Evolutionary conservation across 1,140 invertebrate genomes (phyloP).

Genomic region (Akabosia matsudoensis): DNA sequence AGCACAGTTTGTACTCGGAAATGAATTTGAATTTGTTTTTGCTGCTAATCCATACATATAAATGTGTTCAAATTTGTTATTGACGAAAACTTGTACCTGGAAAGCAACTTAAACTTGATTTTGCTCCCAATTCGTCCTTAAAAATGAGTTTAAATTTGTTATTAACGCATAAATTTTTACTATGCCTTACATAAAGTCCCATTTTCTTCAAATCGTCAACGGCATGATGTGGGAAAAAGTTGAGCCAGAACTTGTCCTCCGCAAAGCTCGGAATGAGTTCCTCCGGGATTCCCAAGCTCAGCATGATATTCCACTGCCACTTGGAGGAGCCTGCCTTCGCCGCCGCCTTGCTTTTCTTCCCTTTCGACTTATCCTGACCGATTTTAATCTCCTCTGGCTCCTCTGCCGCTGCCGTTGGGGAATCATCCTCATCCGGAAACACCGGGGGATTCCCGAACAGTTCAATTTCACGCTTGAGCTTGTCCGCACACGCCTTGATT

Average conservation of each 20-base stretch:
- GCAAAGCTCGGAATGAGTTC: constrained; percentile 92
- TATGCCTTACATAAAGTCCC: constrained; percentile 78
- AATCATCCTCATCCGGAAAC: constrained; percentile 68
- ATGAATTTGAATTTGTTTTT: no score
- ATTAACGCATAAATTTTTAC: constrained; percentile 25
- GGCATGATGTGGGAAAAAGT: constrained; percentile 91
- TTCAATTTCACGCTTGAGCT: constrained; percentile 90
- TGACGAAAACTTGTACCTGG: no score
- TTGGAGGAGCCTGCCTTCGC: constrained; percentile 86
- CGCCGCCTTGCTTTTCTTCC: constrained; percentile 97
- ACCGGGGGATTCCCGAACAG: constrained; percentile 87
- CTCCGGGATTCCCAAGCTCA: constrained; percentile 80
- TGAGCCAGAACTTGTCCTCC: constrained; percentile 85
- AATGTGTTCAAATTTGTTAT: no score
- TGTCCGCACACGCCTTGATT: constrained; percentile 96
- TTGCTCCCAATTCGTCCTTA: neutral
- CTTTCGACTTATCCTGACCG: constrained; percentile 90
- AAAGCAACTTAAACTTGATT: neutral
- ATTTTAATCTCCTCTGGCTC: constrained; percentile 61
- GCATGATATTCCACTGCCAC: constrained; percentile 99
- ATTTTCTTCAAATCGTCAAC: constrained; percentile 81
- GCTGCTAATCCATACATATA: no score
- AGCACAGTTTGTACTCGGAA: no score
- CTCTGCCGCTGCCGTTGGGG: constrained; percentile 54
- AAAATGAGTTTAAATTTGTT: neutral